Evolutionary conservation across 2,797 vertebrate species (phyloP).

Genomic region (Parambassis ranga): DNA sequence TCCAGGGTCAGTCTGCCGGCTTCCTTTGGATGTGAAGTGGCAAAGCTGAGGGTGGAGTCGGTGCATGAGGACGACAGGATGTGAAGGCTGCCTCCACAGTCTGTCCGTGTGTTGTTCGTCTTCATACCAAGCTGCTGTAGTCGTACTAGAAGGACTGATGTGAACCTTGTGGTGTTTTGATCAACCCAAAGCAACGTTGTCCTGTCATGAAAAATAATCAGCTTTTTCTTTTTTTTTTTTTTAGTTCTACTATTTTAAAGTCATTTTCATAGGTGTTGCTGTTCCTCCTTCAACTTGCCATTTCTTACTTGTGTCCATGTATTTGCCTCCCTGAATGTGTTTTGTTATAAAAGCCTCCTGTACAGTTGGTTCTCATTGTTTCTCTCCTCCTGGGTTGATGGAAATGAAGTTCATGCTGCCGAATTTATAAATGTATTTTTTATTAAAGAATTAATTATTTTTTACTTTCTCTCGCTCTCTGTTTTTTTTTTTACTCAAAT

Average conservation of each 20-base stretch:
- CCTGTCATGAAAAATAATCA: conserved; percentile 28
- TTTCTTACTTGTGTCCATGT: conserved; percentile 22
- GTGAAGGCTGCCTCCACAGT: conserved; percentile 5
- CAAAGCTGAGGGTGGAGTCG: conserved; percentile 2
- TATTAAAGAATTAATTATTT: conserved; percentile 82
- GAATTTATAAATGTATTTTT: conserved; percentile 82
- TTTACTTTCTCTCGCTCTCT: conserved; percentile 56
- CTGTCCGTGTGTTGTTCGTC: conserved; percentile 43
- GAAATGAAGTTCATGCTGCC: conserved; percentile 71
- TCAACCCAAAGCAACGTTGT: conserved; percentile 25
- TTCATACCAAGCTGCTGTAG: conserved; percentile 66
- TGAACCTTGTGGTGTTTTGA: conserved; percentile 59
- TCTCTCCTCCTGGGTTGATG: conserved; percentile 44
- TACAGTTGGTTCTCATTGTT: conserved; percentile 55
- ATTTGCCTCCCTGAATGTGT: conserved; percentile 36
- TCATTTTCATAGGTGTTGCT: conserved; percentile 19
- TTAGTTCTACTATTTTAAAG: not conserved
- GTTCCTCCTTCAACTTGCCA: conserved; percentile 24
- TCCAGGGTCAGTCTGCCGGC: not conserved
- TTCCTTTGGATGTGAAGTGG: not conserved
- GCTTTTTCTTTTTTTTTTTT: not conserved
- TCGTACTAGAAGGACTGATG: conserved; percentile 59
- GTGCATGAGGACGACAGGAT: not conserved
- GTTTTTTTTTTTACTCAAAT: conserved; percentile 1
- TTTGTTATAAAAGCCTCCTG: conserved; percentile 54